Evolutionary conservation across 2,888 invertebrate species (phyloP).

Genomic region (Lissocephala sabroskyi): DNA sequence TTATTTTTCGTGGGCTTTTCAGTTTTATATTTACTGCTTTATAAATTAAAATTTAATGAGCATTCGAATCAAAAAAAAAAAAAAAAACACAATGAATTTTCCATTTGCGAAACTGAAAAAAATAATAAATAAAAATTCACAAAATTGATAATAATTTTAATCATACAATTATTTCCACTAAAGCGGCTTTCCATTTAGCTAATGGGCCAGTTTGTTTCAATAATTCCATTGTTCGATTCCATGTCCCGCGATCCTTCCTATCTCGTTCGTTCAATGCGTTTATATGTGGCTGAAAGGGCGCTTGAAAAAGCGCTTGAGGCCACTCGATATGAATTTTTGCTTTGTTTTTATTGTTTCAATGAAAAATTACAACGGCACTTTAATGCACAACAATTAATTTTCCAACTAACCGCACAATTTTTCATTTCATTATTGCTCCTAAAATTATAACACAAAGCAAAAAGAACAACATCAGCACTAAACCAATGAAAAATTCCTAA

Average conservation of each 20-base stretch:
- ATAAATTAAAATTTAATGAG: too few relatives aligned
- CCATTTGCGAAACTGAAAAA: too few relatives aligned
- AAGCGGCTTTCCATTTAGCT: too few relatives aligned
- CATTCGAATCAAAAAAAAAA: too few relatives aligned
- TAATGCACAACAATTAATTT: conserved; percentile 54
- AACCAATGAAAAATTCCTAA: conserved; percentile 10
- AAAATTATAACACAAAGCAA: conserved; percentile 11
- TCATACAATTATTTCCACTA: too few relatives aligned
- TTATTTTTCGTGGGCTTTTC: too few relatives aligned
- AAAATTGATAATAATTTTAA: too few relatives aligned
- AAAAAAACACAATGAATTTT: too few relatives aligned
- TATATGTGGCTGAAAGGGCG: neutral
- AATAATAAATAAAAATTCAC: too few relatives aligned
- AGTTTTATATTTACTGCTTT: too few relatives aligned
- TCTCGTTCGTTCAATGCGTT: neutral
- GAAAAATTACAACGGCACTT: conserved; percentile 40
- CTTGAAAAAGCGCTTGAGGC: neutral
- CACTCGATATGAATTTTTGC: neutral
- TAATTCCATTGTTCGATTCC: too few relatives aligned
- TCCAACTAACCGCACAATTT: conserved; percentile 46
- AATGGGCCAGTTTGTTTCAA: too few relatives aligned
- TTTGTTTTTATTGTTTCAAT: conserved; percentile 12
- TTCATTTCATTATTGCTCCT: conserved; percentile 43
- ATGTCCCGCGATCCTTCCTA: neutral
- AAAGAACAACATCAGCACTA: neutral